Evolutionary conservation across 2,113 vertebrate genomes (phyloP).

Genomic region (Petrocephalus zakoni): DNA sequence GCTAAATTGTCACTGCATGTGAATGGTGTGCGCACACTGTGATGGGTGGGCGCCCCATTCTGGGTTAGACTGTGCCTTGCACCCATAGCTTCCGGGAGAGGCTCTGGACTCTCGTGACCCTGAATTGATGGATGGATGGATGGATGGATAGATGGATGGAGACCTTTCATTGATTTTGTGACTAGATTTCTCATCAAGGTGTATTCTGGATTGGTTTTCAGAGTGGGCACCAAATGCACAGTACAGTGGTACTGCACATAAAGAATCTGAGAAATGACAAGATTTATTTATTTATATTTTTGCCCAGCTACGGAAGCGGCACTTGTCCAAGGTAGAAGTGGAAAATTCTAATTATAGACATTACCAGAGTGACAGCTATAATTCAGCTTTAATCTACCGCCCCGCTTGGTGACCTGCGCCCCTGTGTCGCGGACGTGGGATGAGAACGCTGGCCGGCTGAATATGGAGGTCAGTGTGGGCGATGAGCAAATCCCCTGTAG

Average conservation of each 20-base stretch:
- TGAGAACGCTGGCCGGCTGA: constrained; percentile 26
- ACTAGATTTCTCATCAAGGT: neutral
- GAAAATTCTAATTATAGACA: neutral
- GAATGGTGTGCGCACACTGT: neutral
- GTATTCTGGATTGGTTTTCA: neutral
- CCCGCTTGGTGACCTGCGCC: neutral
- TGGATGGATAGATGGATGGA: neutral
- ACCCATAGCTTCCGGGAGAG: neutral
- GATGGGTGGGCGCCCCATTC: neutral
- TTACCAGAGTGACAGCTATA: neutral
- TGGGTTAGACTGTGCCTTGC: neutral
- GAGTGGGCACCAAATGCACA: neutral
- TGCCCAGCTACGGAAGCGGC: neutral
- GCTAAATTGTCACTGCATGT: neutral
- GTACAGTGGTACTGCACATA: neutral
- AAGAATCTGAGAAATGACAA: neutral
- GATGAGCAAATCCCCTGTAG: neutral
- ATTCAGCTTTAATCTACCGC: neutral
- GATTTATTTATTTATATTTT: neutral
- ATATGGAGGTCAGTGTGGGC: neutral
- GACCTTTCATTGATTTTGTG: neutral
- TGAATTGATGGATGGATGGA: neutral
- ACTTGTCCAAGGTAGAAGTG: neutral
- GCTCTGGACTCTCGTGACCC: neutral
- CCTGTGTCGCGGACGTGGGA: constrained; percentile 14